Evolutionary conservation across 2,113 vertebrate species (phyloP).

Genomic region (Hipposideros armiger): DNA sequence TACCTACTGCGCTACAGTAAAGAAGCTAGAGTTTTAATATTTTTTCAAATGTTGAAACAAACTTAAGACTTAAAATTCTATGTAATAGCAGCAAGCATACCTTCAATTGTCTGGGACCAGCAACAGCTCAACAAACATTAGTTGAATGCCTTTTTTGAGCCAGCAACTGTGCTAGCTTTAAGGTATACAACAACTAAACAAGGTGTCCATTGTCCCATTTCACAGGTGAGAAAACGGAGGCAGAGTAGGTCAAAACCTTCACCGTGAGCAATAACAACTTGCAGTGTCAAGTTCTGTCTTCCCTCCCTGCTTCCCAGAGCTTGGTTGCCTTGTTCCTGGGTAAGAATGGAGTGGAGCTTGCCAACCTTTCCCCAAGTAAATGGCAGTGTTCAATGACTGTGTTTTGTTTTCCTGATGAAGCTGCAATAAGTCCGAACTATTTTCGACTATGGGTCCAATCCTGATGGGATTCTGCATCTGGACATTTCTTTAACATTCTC

Average conservation of each 20-base stretch:
- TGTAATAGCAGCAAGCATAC: not conserved
- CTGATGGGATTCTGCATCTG: not conserved
- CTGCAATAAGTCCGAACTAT: not conserved
- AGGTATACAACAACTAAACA: not conserved
- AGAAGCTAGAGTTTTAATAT: slow-evolving; percentile 41
- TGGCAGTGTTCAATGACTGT: not conserved
- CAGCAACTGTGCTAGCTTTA: not conserved
- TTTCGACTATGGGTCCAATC: not conserved
- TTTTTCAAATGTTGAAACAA: slow-evolving; percentile 50
- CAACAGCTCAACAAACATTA: not conserved
- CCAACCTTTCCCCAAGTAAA: not conserved
- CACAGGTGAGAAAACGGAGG: not conserved
- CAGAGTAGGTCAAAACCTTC: not conserved
- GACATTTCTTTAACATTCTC: not conserved
- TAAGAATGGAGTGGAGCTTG: not conserved
- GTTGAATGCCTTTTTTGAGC: not conserved
- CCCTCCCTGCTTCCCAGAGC: not conserved
- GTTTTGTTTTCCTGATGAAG: slow-evolving; percentile 30
- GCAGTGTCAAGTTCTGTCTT: not conserved
- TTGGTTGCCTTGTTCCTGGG: not conserved
- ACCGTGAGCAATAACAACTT: not conserved
- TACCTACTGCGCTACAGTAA: not conserved
- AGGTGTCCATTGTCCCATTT: not conserved
- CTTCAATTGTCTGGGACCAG: not conserved
- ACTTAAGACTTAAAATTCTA: not conserved